Evolutionary conservation across 2,888 invertebrate species (phyloP), one percentile per base, ranked within the genome.

Genomic region (Brassicogethes aeneus): DNA sequence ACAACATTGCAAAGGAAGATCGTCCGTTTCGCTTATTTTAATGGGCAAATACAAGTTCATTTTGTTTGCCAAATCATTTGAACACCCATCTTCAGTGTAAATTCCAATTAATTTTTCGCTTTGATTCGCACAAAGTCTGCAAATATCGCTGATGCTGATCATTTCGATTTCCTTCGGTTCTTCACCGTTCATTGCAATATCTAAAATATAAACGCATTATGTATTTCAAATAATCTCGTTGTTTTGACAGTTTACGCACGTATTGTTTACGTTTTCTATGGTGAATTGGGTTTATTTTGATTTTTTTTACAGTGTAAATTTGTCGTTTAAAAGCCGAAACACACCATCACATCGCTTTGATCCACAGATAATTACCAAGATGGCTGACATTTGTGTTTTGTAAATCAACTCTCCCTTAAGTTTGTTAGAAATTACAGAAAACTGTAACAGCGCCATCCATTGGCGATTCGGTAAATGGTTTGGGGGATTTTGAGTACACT

Each of bases 11-110:
- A 70, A 59, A 0, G 82, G 81, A 43, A 82, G 62, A 8, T 56
- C 61, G 53, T 82, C 81, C 1, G 55, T 54, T 47, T 60, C 60
- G 36, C 61, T 53, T 56, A 80, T 79, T 67, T 71, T 68, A 51
- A 82, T 73, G 1, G 82, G 82, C 39, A 84, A 64, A 63, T 82
- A 74, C 46, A 71, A 70, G 47, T 77, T 70, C 50, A 84, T 79
- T 68, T 81, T 82, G 2, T 66, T 70, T 15, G 72, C 69, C 10
- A 84, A 58, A 41, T 76, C 71, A 53, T 78, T 76, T 48, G 73
- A 72, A 7, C 72, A 51, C 1, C 80, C 81, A 55, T 81, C 79
- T 0, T 72, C 77, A 12, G 71, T 68, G 53, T 76, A 82, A 54
- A 84, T 79, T 3, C 78, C 76, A 40, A 82, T 72, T 13, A 61